Base-by-base conservation (phyloP, 2,888 invertebrate species). In the Parapristionchus giblindavisi region DNA sequence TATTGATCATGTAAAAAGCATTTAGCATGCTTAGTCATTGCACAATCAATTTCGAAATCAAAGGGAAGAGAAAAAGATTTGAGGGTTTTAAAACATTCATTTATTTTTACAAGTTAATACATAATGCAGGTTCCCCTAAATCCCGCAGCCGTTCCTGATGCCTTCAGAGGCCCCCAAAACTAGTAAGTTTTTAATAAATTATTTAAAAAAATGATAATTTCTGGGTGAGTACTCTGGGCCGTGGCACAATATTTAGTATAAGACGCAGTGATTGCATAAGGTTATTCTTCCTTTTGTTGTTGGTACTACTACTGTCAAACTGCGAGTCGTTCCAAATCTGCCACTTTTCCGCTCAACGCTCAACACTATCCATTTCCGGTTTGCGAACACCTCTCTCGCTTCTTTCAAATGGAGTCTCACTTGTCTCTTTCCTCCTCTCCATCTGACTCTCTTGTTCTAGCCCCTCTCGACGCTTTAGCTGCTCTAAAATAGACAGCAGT, bases 401-500 rank as follows among this genome's bases (percentile, higher is more conserved):
- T 14, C 21, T 11, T 14, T 11, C 34, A 51, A 48, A 24, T 17
- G 34, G 24, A 27, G 27, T 17, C 51, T 51, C 32, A n/a, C 36
- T n/a, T 63, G 17, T 52, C 36, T n/a, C 29, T 36, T 38, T 38
- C 48, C 24, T 27, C 56, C 6, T 40, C 11, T n/a, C n/a, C 29
- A n/a, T 29, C 32, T 43, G 63, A 43, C 63, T 0, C 29, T 29
- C 14, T 36, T n/a, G n/a, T n/a, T n/a, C n/a, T n/a, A n/a, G n/a
- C n/a, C n/a, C n/a, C 43, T 65, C 61, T 8, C 61, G 63, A 40
- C 43, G n/a, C n/a, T n/a, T n/a, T n/a, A n/a, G n/a, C n/a, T n/a
- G n/a, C n/a, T n/a, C n/a, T n/a, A n/a, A n/a, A n/a, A n/a, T n/a
- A 29, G 43, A 29, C 63, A 43, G 32, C 63, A 65, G 63, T 65